Evolutionary conservation across 2,888 invertebrate genomes (phyloP).

Genomic region (Tanytarsus gracilentus): DNA sequence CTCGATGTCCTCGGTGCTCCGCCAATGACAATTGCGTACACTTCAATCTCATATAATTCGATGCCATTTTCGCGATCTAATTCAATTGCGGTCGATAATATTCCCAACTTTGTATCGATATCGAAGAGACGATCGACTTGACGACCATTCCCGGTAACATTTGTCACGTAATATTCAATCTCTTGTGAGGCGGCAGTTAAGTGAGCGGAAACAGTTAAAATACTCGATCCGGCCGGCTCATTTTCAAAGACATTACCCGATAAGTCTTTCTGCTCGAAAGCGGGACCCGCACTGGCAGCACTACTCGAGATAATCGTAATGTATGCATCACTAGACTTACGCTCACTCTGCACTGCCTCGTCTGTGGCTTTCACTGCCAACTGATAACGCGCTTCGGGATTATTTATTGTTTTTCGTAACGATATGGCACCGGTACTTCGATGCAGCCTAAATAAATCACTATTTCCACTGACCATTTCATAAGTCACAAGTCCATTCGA

Average conservation of each 20-base stretch:
- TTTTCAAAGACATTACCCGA: slow-evolving; percentile 80
- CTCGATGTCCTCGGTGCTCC: slow-evolving; percentile 64
- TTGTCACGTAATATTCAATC: slow-evolving; percentile 85
- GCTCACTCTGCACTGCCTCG: slow-evolving; percentile 81
- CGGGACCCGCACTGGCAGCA: slow-evolving; percentile 43
- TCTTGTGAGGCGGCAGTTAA: slow-evolving; percentile 48
- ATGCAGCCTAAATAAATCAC: slow-evolving; percentile 70
- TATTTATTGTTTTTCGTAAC: slow-evolving; percentile 51
- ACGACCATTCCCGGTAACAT: slow-evolving; percentile 63
- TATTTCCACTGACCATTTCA: slow-evolving; percentile 69
- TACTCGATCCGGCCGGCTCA: slow-evolving; percentile 76
- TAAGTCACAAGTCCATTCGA: slow-evolving; percentile 89
- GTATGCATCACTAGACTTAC: slow-evolving; percentile 79
- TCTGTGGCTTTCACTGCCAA: slow-evolving; percentile 82
- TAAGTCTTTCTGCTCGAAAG: slow-evolving; percentile 55
- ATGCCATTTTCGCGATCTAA: slow-evolving; percentile 78
- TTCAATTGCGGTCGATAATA: slow-evolving; percentile 73
- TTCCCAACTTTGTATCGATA: slow-evolving; percentile 80
- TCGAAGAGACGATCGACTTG: slow-evolving; percentile 85
- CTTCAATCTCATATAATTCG: slow-evolving; percentile 72
- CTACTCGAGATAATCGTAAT: slow-evolving; percentile 70
- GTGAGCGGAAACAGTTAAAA: slow-evolving; percentile 69
- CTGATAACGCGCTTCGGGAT: slow-evolving; percentile 66
- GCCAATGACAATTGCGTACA: slow-evolving; percentile 71
- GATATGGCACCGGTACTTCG: slow-evolving; percentile 68